phyloP scores from a whole-genome alignment of 2,113 vertebrate species.

The Oncorhynchus clarkii region DNA sequence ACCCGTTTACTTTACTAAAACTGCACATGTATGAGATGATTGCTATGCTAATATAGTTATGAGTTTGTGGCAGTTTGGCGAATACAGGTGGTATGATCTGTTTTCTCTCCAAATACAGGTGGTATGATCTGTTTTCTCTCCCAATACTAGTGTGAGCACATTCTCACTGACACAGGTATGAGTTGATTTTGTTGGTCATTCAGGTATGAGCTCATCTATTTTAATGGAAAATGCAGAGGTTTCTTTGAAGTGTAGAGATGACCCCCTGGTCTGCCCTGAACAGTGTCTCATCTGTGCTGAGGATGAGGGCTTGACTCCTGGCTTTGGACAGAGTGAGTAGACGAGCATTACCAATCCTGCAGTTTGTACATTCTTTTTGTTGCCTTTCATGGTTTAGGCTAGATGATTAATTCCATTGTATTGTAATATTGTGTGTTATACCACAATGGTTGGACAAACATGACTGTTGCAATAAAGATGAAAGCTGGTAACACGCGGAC shows the following conservation, averaged over 20 bases:
- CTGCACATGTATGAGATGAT: no score
- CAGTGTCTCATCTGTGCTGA: neutral
- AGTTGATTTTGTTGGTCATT: neutral
- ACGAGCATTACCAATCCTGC: neutral
- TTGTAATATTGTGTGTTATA: neutral
- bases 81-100: neutral
- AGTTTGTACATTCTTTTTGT: neutral
- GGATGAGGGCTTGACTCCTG: neutral
- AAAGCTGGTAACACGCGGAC: neutral
- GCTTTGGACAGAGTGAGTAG: neutral
- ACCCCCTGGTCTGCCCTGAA: neutral
- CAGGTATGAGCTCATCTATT: neutral
- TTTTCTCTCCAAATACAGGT: neutral
- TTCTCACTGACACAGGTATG: neutral
- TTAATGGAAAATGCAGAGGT: neutral
- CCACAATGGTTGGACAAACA: neutral
- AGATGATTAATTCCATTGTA: no score
- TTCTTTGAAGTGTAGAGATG: neutral
- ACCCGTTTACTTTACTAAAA: no score
- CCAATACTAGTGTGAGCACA: neutral
- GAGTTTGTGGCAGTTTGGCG: no score
- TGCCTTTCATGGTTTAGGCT: neutral
- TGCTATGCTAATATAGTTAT: no score
- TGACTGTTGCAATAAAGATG: neutral
- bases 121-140: neutral